Conservation (phyloP, 2,113 vertebrate species). For the Pterocles burchelli region DNA sequence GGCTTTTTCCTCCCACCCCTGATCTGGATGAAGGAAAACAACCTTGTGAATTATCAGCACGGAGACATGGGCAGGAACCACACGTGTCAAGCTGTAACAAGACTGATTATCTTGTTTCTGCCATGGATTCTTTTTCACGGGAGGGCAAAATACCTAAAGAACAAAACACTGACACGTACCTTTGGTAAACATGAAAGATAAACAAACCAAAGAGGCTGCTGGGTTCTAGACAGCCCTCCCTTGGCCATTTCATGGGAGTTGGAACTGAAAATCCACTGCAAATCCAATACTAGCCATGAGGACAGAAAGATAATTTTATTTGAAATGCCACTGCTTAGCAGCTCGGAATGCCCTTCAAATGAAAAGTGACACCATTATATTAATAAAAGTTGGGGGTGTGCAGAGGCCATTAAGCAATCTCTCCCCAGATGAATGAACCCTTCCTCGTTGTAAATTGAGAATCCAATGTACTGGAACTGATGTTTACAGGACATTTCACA, state of each 20-base stretch:
- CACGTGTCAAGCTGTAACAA: background rate
- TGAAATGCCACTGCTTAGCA: background rate
- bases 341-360: background rate
- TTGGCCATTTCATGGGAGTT: background rate
- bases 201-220: background rate
- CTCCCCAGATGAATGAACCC: constrained; percentile 30
- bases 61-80: background rate
- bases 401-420: constrained; percentile 24
- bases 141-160: background rate
- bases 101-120: background rate
- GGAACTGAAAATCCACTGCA: background rate
- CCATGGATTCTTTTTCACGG: background rate
- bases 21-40: background rate
- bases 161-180: background rate
- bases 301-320: background rate
- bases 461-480: constrained; percentile 41
- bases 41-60: background rate
- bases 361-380: background rate
- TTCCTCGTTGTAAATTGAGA: constrained; percentile 49
- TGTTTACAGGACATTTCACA: constrained; percentile 25
- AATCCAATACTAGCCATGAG: background rate
- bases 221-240: fast-evolving
- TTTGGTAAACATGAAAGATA: background rate
- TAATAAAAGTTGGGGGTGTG: constrained; percentile 25
- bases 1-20: background rate